phyloP scores from a whole-genome alignment of 2,113 vertebrate species.

The Hippopotamus amphibius region DNA sequence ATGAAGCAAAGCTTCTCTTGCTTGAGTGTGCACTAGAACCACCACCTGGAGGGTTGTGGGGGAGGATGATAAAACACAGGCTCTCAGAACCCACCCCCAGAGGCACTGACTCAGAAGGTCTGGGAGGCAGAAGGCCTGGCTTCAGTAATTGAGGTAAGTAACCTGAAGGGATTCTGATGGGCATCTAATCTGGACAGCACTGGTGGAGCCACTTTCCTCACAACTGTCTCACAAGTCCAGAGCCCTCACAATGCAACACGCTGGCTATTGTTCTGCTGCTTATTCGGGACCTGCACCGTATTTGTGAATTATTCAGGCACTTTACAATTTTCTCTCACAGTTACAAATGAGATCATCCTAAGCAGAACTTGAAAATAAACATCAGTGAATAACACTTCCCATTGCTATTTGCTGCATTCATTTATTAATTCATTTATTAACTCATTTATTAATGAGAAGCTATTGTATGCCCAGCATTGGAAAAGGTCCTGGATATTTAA shows the following conservation, averaged over 20 bases:
- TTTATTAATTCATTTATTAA: neutral
- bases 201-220: neutral
- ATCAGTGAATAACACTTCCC: neutral
- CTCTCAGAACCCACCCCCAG: neutral
- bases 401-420: neutral
- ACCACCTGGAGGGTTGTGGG: neutral
- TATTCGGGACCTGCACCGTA: neutral
- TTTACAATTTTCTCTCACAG: neutral
- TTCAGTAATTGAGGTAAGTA: neutral
- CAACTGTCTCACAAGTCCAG: neutral
- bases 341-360: slow-evolving; percentile 19
- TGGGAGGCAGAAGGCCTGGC: neutral
- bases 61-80: neutral
- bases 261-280: neutral
- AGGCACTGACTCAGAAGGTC: neutral
- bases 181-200: neutral
- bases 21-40: neutral
- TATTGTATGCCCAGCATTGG: neutral
- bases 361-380: neutral
- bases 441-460: neutral
- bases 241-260: neutral
- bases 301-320: slow-evolving; percentile 45
- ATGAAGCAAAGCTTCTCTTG: neutral
- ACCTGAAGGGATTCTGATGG: neutral
- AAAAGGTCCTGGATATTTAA: neutral